These are phyloP conservation scores for Planococcus citri DNA, from an alignment of 1,140 invertebrate genomes.

Conservation along the genomic window DNA sequence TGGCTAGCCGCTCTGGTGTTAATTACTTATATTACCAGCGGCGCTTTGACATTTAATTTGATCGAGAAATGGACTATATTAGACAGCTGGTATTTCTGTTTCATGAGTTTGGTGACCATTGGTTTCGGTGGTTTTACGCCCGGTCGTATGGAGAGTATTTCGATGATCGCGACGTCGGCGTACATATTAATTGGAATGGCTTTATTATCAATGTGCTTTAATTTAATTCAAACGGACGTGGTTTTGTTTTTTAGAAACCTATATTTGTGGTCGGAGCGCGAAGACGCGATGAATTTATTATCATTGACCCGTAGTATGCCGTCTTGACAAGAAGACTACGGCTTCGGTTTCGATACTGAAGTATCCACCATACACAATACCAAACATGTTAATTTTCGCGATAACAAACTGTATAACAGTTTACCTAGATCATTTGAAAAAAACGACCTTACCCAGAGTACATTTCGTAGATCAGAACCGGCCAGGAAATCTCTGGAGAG, in stretches of 20 bases:
- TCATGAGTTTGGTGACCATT: conserved; percentile 78
- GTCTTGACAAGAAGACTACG: not conserved
- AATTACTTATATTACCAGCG: conserved; percentile 76
- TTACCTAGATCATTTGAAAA: not conserved
- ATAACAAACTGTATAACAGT: conserved; percentile 12
- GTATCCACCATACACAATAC: not conserved
- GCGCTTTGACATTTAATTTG: conserved; percentile 80
- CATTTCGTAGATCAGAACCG: not conserved
- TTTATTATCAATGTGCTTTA: conserved; percentile 92
- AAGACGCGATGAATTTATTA: not conserved
- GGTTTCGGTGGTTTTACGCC: conserved; percentile 77
- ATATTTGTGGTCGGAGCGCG: conserved; percentile 12
- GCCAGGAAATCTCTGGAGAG: not conserved
- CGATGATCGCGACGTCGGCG: conserved; percentile 62
- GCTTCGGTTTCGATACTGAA: conserved; percentile 1
- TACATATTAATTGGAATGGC: conserved; percentile 92
- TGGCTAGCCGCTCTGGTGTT: conserved; percentile 47
- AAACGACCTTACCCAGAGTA: not conserved
- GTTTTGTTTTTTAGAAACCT: not conserved
- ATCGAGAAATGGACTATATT: conserved; percentile 80
- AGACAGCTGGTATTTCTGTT: conserved; percentile 89
- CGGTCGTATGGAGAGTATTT: conserved; percentile 49
- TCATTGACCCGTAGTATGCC: not conserved
- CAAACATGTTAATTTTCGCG: not conserved
- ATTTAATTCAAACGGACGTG: conserved; percentile 82